A percentile compares a stretch with the other conserved stretches of the same genome.
These are phyloP conservation scores for Myotis daubentonii DNA, from an alignment of 2,797 vertebrate genomes.

Conservation along the genomic window DNA sequence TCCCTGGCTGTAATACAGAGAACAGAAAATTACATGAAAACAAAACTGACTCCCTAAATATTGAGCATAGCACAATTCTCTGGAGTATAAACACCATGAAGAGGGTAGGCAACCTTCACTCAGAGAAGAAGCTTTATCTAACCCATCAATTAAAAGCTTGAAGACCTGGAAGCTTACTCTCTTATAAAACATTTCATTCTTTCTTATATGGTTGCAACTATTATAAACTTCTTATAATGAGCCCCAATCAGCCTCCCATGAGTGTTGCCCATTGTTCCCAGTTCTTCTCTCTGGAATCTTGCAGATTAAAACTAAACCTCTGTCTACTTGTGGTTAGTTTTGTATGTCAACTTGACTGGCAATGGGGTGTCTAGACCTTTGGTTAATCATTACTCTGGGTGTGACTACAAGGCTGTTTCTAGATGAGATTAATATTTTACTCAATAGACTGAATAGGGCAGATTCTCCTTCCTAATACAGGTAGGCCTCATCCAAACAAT, in stretches of 20 bases:
- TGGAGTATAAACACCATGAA: not conserved
- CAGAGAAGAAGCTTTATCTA: not conserved
- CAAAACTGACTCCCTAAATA: not conserved
- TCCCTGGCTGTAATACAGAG: not conserved
- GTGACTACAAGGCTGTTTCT: not conserved
- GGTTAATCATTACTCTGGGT: not conserved
- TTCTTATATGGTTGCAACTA: not conserved
- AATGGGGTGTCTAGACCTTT: not conserved
- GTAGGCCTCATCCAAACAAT: not conserved
- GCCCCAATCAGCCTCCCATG: not conserved
- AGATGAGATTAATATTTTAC: not conserved
- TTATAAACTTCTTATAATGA: not conserved
- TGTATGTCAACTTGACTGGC: not conserved
- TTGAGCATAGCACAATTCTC: not conserved
- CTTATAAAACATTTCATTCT: not conserved
- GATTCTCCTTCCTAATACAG: not conserved
- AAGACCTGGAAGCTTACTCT: not conserved
- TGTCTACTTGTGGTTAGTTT: not conserved
- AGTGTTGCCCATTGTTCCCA: not conserved
- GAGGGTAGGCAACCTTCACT: not conserved
- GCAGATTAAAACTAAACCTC: conserved; percentile 16
- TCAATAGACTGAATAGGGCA: not conserved
- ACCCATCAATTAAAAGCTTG: not conserved
- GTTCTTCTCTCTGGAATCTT: not conserved
- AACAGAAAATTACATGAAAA: not conserved